Percentiles rank a stretch among this genome's conserved stretches.
These are phyloP conservation scores for Centroberyx gerrardi DNA, from an alignment of 2,797 vertebrate genomes.

Conservation along the genomic window DNA sequence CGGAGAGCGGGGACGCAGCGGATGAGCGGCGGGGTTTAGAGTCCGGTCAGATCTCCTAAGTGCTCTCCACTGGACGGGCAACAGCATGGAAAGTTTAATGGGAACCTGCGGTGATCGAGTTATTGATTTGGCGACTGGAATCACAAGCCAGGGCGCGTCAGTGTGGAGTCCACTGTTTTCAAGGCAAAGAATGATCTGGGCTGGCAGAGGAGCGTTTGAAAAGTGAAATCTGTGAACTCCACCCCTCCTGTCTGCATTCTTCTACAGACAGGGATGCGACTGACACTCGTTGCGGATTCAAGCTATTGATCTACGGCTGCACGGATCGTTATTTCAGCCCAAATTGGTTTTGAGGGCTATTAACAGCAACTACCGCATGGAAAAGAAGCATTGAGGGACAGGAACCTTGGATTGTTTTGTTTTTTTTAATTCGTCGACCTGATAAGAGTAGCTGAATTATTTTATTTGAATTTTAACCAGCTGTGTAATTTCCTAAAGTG, in stretches of 20 bases:
- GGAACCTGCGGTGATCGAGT: slow-evolving; percentile 30
- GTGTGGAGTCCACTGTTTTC: slow-evolving; percentile 53
- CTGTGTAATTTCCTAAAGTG: neutral
- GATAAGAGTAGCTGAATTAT: neutral
- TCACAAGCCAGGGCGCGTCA: slow-evolving; percentile 58
- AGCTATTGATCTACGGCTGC: slow-evolving; percentile 67
- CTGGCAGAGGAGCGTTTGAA: slow-evolving; percentile 67
- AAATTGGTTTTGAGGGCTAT: slow-evolving; percentile 56
- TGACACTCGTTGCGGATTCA: slow-evolving; percentile 65
- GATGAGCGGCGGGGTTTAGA: slow-evolving; percentile 34
- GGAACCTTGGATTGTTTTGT: neutral
- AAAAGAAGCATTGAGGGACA: neutral
- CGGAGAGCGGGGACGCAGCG: slow-evolving; percentile 58
- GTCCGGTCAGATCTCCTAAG: slow-evolving; percentile 67
- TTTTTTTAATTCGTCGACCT: neutral
- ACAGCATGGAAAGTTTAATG: slow-evolving; percentile 78
- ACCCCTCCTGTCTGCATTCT: slow-evolving; percentile 82
- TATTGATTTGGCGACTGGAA: slow-evolving; percentile 24
- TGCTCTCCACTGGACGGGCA: slow-evolving; percentile 63
- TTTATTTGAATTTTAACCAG: neutral
- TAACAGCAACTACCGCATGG: slow-evolving; percentile 14
- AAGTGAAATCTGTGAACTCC: slow-evolving; percentile 85
- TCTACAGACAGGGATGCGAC: slow-evolving; percentile 67
- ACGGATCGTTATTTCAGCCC: slow-evolving; percentile 53
- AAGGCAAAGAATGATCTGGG: slow-evolving; percentile 69